phyloP scores from a whole-genome alignment of 2,888 invertebrate species.

The Nephrocerus scutellatus region DNA sequence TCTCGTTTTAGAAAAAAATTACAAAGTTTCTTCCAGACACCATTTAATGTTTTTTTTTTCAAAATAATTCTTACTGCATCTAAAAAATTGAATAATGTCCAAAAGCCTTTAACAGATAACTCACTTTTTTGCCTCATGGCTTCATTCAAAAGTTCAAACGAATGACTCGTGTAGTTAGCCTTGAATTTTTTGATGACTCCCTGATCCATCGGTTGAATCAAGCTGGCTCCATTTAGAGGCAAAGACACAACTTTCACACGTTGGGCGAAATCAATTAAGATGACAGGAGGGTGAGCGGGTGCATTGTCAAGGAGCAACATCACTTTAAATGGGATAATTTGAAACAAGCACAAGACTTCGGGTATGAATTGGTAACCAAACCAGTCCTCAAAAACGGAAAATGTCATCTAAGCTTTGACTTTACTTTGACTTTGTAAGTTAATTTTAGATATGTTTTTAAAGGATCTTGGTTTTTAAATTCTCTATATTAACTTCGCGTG shows the following conservation, averaged over 20 bases:
- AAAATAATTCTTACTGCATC: neutral
- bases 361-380: neutral
- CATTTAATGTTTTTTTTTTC: neutral
- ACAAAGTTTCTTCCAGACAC: neutral
- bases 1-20: no score
- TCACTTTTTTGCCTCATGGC: no score
- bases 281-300: no score
- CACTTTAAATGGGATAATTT: neutral
- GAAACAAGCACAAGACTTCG: neutral
- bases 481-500: no score
- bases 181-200: neutral
- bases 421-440: neutral
- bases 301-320: no score
- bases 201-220: no score
- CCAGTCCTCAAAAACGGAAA: neutral
- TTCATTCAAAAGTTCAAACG: no score
- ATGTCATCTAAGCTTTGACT: neutral
- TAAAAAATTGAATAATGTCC: conserved; percentile 1
- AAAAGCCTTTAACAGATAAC: no score
- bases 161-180: no score
- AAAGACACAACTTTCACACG: conserved; percentile 2
- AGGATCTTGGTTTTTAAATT: conserved; percentile 4
- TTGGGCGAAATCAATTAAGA: no score
- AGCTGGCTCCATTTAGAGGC: neutral
- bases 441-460: conserved; percentile 3